A percentile compares a stretch with the other conserved stretches of the same genome.
These are phyloP conservation scores for Siderastrea radians DNA, from an alignment of 92 coral and sea anemone genomes.

Conservation along the genomic window DNA sequence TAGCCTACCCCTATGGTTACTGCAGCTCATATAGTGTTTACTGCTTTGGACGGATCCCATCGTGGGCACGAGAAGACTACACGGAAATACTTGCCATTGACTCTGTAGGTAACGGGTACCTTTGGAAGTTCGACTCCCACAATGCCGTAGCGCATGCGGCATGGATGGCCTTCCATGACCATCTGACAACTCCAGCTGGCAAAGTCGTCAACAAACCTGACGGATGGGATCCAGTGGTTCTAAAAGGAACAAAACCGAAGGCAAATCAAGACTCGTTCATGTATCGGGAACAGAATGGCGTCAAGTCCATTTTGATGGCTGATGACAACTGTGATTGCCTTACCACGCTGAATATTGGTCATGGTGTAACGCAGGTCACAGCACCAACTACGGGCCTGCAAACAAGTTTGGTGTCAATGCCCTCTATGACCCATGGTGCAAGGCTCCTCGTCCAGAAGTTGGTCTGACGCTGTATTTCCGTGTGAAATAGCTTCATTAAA, in stretches of 20 bases:
- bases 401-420: conserved; percentile 80
- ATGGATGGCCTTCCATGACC: conserved; percentile 86
- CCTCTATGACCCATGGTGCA: conserved; percentile 71
- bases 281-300: conserved; percentile 82
- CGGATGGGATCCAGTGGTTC: conserved; percentile 71
- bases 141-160: conserved; percentile 82
- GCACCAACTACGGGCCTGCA: conserved; percentile 64
- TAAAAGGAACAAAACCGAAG: conserved; percentile 68
- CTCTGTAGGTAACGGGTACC: conserved; percentile 70
- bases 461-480: conserved; percentile 83
- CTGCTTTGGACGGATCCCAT: conserved; percentile 83
- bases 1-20: conserved; percentile 65
- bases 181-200: conserved; percentile 66
- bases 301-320: conserved; percentile 78
- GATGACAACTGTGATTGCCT: conserved; percentile 84
- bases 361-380: conserved; percentile 70
- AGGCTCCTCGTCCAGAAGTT: conserved; percentile 77
- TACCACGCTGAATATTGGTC: conserved; percentile 78
- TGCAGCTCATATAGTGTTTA: conserved; percentile 73
- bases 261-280: conserved; percentile 77
- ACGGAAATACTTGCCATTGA: conserved; percentile 83
- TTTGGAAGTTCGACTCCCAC: conserved; percentile 73
- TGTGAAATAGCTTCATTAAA: conserved; percentile 17
- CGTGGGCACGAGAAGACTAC: conserved; percentile 82
- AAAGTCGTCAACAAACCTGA: conserved; percentile 44